Conservation (phyloP, 2,888 invertebrate species). For the Ptychoptera contaminata region DNA sequence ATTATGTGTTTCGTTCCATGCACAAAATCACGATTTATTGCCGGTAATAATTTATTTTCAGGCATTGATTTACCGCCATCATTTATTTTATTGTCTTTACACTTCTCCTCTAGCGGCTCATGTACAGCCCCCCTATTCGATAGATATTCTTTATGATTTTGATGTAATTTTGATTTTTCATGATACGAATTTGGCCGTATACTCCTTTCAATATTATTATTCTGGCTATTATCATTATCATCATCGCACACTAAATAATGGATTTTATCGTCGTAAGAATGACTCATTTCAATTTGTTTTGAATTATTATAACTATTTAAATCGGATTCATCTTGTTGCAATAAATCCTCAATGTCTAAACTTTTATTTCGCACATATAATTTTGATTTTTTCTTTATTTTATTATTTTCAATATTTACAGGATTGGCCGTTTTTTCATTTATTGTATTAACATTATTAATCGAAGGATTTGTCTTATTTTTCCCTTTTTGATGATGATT, state of each 20-base stretch:
- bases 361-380: slow-evolving; percentile 23
- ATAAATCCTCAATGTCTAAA: slow-evolving; percentile 26
- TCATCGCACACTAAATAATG: background rate
- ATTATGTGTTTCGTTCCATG: too few relatives aligned
- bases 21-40: too few relatives aligned
- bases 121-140: too few relatives aligned
- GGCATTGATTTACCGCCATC: too few relatives aligned
- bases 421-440: slow-evolving; percentile 11
- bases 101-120: too few relatives aligned
- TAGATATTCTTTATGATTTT: too few relatives aligned
- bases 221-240: background rate
- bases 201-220: background rate
- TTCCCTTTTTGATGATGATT: slow-evolving; percentile 7
- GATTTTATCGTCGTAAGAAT: slow-evolving; percentile 3
- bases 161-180: too few relatives aligned
- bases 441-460: slow-evolving; percentile 16
- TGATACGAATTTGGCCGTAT: background rate
- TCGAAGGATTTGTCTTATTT: background rate
- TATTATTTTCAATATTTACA: background rate
- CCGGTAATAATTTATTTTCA: too few relatives aligned
- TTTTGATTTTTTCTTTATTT: slow-evolving; percentile 10
- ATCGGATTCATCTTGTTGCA: slow-evolving; percentile 19
- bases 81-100: too few relatives aligned
- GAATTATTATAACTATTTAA: background rate
- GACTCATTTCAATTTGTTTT: background rate